These are phyloP conservation scores for Omphaloscelis lunosa DNA, from an alignment of 2,888 invertebrate species.

Conservation along the genomic window DNA sequence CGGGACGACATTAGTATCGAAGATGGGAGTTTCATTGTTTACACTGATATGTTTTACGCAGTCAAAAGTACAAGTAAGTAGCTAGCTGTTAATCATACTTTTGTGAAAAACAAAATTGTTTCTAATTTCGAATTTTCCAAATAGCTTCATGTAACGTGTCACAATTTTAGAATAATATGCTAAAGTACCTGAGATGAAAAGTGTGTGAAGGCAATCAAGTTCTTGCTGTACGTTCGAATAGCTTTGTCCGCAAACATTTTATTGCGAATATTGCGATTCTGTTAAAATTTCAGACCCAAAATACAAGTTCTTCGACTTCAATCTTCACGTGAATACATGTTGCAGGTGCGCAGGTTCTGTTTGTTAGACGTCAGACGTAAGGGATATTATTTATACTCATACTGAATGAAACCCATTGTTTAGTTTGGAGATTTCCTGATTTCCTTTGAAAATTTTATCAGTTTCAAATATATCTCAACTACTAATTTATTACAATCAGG, in stretches of 20 bases:
- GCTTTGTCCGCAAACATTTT: neutral
- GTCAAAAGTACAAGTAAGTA: slow-evolving; percentile 59
- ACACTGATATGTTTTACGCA: slow-evolving; percentile 65
- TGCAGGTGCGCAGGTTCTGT: neutral
- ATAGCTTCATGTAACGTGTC: neutral
- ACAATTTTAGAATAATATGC: slow-evolving; percentile 7
- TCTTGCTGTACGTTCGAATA: slow-evolving; percentile 16
- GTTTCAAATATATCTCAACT: neutral
- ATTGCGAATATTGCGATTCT: neutral
- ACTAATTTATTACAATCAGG: neutral
- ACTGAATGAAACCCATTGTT: neutral
- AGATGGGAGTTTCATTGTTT: slow-evolving; percentile 81
- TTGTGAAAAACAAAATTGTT: neutral
- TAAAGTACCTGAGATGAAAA: slow-evolving; percentile 24
- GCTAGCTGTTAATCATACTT: neutral
- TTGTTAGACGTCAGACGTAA: neutral
- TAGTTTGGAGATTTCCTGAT: neutral
- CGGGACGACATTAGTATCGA: slow-evolving; percentile 82
- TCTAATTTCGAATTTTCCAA: neutral
- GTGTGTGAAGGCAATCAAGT: slow-evolving; percentile 54
- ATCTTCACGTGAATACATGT: neutral
- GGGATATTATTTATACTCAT: neutral
- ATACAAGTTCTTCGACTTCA: neutral
- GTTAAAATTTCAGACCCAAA: neutral
- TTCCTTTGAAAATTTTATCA: neutral